Conservation (phyloP, 2,888 invertebrate genomes). For the Tyria jacobaeae region DNA sequence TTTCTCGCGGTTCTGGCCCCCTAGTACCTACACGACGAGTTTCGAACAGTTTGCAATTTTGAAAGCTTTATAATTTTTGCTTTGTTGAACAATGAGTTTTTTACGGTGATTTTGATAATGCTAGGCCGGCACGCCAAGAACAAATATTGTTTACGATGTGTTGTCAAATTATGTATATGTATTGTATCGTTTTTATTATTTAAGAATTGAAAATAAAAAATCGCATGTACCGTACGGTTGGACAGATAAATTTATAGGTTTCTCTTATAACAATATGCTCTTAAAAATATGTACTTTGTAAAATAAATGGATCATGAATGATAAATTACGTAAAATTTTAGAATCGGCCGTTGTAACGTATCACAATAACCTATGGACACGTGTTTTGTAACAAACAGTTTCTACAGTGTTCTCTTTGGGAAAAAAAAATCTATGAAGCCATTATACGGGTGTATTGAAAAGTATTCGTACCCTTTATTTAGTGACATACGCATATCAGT, state of each 20-base stretch:
- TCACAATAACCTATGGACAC: not conserved
- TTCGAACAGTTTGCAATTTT: conserved; percentile 32
- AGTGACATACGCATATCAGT: not conserved
- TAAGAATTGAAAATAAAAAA: not conserved
- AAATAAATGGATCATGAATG: not conserved
- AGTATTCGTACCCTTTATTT: no score
- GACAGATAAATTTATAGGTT: not conserved
- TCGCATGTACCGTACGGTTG: conserved; percentile 13
- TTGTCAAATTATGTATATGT: conserved; percentile 6
- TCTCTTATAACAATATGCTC: not conserved
- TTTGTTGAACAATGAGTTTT: conserved; percentile 26
- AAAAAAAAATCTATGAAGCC: not conserved
- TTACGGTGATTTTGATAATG: conserved; percentile 28
- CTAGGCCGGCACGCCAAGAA: conserved; percentile 4
- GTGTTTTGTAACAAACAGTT: no score
- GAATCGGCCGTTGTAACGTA: not conserved
- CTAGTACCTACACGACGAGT: conserved; percentile 60
- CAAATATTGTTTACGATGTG: conserved; percentile 1
- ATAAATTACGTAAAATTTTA: not conserved
- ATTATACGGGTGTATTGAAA: conserved; percentile 7
- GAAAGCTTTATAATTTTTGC: conserved; percentile 22
- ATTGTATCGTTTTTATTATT: conserved; percentile 18
- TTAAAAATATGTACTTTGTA: not conserved
- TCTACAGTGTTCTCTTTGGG: no score
- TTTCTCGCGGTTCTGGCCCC: conserved; percentile 67